Conservation (phyloP, 1,140 invertebrate species). For the Charaxes varanes region DNA sequence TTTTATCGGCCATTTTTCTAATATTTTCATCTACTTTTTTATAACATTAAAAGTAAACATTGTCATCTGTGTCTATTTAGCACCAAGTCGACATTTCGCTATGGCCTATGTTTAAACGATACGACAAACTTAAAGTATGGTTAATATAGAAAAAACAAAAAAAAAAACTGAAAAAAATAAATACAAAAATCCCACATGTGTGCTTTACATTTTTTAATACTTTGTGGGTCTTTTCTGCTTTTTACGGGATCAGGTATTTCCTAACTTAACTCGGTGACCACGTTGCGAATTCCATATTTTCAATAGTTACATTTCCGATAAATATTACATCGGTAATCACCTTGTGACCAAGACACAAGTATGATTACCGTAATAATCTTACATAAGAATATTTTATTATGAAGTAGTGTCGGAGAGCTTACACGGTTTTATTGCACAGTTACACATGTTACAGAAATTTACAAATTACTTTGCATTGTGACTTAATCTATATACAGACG, state of each 20-base stretch:
- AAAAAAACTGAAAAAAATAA: slow-evolving; percentile 4
- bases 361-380: slow-evolving; percentile 1
- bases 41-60: too few species aligned
- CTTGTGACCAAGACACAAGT: slow-evolving; percentile 19
- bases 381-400: slow-evolving; percentile 20
- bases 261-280: slow-evolving; percentile 20
- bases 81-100: too few species aligned
- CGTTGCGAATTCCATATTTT: too few species aligned
- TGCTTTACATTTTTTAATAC: not conserved
- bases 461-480: slow-evolving; percentile 12
- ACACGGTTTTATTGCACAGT: slow-evolving; percentile 22
- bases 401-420: slow-evolving; percentile 6
- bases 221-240: not conserved
- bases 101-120: too few species aligned
- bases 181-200: not conserved
- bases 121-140: too few species aligned
- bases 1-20: too few species aligned
- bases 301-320: too few species aligned
- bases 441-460: slow-evolving; percentile 18
- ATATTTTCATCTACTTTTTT: too few species aligned
- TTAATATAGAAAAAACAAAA: too few species aligned
- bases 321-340: slow-evolving; percentile 49
- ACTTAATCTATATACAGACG: slow-evolving; percentile 19
- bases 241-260: not conserved
- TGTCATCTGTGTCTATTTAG: too few species aligned